Conservation (phyloP, 92 coral and sea anemone species). For the Desmophyllum pertusum region DNA sequence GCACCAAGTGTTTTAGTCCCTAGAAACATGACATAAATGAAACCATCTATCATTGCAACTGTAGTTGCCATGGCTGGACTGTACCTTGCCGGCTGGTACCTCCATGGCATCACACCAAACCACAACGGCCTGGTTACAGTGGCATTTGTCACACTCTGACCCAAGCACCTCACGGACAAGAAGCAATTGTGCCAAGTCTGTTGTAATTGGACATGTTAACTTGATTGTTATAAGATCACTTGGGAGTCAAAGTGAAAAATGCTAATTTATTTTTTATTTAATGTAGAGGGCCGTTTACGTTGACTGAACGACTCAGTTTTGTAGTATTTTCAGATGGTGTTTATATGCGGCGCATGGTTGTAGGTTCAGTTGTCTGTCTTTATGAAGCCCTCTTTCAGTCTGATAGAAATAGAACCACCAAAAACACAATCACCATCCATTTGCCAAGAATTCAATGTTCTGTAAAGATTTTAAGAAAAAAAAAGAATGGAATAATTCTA, state of each 20-base stretch:
- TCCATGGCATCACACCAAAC: not conserved
- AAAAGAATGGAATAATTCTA: conserved; percentile 41
- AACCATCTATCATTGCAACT: conserved; percentile 11
- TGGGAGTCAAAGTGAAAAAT: conserved; percentile 43
- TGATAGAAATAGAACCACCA: not conserved
- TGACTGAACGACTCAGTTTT: conserved; percentile 15
- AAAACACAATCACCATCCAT: not conserved
- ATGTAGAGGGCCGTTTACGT: conserved; percentile 34
- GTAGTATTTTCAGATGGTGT: conserved; percentile 13
- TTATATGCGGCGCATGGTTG: conserved; percentile 6
- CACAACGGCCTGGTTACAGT: conserved; percentile 23
- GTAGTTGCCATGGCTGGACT: not conserved
- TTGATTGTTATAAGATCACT: conserved; percentile 14
- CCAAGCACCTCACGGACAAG: conserved; percentile 14
- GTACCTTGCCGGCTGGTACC: not conserved
- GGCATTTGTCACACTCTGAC: conserved; percentile 43
- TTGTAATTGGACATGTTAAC: conserved; percentile 1
- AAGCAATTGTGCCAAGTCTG: not conserved
- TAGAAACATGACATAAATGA: not conserved
- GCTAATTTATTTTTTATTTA: conserved; percentile 59
- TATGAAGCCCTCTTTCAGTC: not conserved
- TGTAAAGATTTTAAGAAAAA: conserved; percentile 45
- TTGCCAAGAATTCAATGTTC: conserved; percentile 33
- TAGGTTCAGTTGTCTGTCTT: not conserved
- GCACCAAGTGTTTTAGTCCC: conserved; percentile 10